A percentile compares a stretch with the other conserved stretches of the same genome.
These are phyloP conservation scores for Setophaga coronata DNA, from an alignment of 2,113 vertebrate genomes.

Conservation along the genomic window DNA sequence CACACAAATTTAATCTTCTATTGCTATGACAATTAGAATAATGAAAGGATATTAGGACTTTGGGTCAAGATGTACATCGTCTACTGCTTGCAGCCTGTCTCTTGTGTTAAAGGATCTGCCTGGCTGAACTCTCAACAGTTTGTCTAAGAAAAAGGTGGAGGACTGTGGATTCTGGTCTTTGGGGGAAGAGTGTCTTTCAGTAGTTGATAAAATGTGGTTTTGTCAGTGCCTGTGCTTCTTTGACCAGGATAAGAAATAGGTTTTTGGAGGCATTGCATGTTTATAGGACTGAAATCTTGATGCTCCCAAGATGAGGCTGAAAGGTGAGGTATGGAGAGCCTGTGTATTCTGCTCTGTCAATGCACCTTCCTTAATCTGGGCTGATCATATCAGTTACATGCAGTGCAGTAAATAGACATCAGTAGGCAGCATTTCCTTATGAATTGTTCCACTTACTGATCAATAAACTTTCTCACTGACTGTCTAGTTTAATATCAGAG, in stretches of 20 bases:
- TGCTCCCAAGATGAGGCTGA: not conserved
- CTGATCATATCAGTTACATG: not conserved
- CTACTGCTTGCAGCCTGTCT: not conserved
- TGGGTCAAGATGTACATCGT: not conserved
- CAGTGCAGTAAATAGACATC: not conserved
- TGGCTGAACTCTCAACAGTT: not conserved
- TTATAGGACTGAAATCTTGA: not conserved
- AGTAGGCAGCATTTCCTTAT: conserved; percentile 35
- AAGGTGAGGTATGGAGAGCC: not conserved
- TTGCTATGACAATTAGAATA: not conserved
- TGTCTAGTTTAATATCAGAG: not conserved
- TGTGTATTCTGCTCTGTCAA: not conserved
- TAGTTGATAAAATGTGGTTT: not conserved
- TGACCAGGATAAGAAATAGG: not conserved
- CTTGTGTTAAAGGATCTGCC: not conserved
- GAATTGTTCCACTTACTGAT: not conserved
- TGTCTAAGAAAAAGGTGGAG: not conserved
- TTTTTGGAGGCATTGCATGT: not conserved
- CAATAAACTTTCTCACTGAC: not conserved
- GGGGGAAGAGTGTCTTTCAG: rapidly evolving
- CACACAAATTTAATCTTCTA: not conserved
- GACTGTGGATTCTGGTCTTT: not conserved
- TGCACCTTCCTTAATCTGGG: not conserved
- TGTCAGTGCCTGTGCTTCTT: not conserved
- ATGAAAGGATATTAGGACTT: not conserved